These are phyloP conservation scores for Muscicapa striata DNA, from an alignment of 2,797 vertebrate species.

Conservation along the genomic window DNA sequence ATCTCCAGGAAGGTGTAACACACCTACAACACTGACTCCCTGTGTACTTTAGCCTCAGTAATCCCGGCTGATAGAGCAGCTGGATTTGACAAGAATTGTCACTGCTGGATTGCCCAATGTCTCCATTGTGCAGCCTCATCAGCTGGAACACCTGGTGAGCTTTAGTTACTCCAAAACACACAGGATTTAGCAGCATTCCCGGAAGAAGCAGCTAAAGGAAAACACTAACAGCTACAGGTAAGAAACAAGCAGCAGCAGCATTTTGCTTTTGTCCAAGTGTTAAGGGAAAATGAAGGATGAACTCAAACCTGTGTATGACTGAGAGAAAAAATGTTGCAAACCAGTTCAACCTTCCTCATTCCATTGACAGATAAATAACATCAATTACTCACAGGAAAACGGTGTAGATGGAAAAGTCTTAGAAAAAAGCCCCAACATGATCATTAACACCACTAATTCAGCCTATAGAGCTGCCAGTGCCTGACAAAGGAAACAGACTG, in stretches of 20 bases:
- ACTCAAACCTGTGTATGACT: neutral
- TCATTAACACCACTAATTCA: neutral
- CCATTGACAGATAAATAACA: neutral
- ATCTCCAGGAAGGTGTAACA: neutral
- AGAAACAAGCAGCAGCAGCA: neutral
- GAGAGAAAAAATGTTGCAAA: neutral
- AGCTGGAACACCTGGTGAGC: neutral
- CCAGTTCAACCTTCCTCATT: neutral
- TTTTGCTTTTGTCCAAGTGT: neutral
- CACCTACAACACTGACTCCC: accelerated
- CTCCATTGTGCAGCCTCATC: neutral
- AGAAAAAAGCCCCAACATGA: neutral
- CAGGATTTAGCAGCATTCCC: neutral
- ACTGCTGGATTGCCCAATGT: neutral
- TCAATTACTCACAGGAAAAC: neutral
- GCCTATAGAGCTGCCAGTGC: accelerated
- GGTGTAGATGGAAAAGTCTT: neutral
- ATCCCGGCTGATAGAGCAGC: neutral
- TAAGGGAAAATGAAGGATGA: neutral
- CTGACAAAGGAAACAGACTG: neutral
- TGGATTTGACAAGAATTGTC: neutral
- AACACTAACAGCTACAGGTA: neutral
- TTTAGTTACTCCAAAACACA: neutral
- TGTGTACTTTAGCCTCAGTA: neutral
- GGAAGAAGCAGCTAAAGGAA: neutral